These are phyloP conservation scores for Artibeus jamaicensis DNA, from an alignment of 2,797 vertebrate genomes.

Conservation along the genomic window DNA sequence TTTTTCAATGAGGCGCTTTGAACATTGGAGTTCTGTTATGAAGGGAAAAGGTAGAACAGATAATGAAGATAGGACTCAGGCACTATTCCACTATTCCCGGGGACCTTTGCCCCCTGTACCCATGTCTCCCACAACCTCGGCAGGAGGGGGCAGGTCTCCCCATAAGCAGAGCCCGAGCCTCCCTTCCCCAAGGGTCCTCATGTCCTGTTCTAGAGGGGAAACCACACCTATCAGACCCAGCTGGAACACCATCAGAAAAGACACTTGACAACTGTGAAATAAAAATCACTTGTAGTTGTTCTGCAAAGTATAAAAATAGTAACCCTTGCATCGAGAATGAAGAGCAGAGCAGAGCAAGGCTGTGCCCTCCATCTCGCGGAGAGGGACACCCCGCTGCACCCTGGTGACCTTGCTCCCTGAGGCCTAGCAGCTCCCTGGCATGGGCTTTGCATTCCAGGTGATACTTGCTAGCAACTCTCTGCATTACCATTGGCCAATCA, in stretches of 20 bases:
- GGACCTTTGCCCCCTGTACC: background rate
- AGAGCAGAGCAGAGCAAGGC: background rate
- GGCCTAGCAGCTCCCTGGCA: background rate
- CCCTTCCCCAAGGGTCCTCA: background rate
- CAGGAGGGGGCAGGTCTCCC: background rate
- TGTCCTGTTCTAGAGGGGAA: background rate
- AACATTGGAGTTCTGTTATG: background rate
- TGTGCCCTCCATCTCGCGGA: fast-evolving
- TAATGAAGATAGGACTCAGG: background rate
- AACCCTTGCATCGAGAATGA: background rate
- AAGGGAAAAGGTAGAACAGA: background rate
- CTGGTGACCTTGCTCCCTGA: background rate
- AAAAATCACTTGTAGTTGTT: background rate
- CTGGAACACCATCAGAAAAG: background rate
- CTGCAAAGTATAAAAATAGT: background rate
- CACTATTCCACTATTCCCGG: background rate
- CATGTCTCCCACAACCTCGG: background rate
- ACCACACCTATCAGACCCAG: background rate
- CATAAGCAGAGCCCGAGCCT: background rate
- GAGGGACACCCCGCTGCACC: background rate
- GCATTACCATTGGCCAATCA: background rate
- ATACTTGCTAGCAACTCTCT: background rate
- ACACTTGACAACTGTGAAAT: background rate
- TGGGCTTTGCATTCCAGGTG: background rate
- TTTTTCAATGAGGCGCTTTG: background rate